Percentiles rank a stretch among this genome's conserved stretches.
phyloP scores from a whole-genome alignment of 2,888 invertebrate species.

The Hypomecis punctinalis region DNA sequence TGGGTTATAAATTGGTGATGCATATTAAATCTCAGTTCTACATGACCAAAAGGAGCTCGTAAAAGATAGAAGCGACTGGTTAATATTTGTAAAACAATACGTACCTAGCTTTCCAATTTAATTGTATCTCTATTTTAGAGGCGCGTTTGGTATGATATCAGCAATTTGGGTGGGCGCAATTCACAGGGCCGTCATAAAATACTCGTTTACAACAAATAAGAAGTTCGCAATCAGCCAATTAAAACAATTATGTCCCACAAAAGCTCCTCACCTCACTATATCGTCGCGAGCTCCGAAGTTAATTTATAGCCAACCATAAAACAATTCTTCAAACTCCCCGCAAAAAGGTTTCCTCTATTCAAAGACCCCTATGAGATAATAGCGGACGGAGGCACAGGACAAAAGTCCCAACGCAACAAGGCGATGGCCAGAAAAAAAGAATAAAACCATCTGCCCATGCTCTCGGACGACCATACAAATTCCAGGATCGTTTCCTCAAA shows the following conservation, averaged over 20 bases:
- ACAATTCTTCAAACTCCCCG: slow-evolving; percentile 80
- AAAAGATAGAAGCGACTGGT: slow-evolving; percentile 23
- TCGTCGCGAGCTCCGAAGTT: slow-evolving; percentile 55
- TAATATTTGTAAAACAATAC: slow-evolving; percentile 30
- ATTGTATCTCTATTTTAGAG: background rate
- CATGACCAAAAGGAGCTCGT: slow-evolving; percentile 28
- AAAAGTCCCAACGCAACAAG: slow-evolving; percentile 78
- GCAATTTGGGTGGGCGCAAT: slow-evolving; percentile 17
- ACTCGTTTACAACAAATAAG: slow-evolving; percentile 9
- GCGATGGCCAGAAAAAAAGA: slow-evolving; percentile 64
- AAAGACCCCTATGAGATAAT: slow-evolving; percentile 77
- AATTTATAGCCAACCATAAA: slow-evolving; percentile 80
- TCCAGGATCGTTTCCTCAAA: slow-evolving; percentile 73
- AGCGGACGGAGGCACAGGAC: slow-evolving; percentile 74
- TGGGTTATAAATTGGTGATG: slow-evolving; percentile 28
- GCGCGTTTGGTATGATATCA: background rate
- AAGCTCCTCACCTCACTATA: slow-evolving; percentile 54
- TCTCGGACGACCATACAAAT: slow-evolving; percentile 66
- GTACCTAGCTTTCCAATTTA: slow-evolving; percentile 10
- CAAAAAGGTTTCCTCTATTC: slow-evolving; percentile 77
- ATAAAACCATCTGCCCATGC: slow-evolving; percentile 76
- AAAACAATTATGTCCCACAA: slow-evolving; percentile 60
- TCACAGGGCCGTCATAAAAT: background rate
- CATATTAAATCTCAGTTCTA: slow-evolving; percentile 30
- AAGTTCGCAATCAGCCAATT: slow-evolving; percentile 27